phyloP scores from a whole-genome alignment of 2,797 vertebrate genomes.

The Myoxocephalus aenaeus region DNA sequence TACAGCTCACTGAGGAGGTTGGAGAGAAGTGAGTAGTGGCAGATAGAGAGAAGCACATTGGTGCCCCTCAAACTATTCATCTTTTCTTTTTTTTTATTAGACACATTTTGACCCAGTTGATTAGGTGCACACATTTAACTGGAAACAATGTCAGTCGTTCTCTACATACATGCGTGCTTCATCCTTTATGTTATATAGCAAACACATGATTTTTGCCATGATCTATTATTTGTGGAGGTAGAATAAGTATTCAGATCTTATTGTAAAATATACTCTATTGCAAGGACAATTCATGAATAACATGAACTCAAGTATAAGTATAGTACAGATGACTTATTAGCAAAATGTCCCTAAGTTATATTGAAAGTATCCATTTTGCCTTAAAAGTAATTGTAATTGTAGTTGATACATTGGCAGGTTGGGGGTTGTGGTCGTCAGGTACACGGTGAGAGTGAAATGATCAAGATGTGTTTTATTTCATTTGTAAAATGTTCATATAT shows the following conservation, averaged over 20 bases:
- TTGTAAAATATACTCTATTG: background rate
- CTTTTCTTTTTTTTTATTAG: background rate
- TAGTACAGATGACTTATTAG: background rate
- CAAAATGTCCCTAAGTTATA: background rate
- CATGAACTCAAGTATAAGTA: background rate
- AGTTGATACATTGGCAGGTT: background rate
- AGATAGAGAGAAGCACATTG: slow-evolving; percentile 18
- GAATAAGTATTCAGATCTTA: background rate
- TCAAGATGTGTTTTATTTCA: background rate
- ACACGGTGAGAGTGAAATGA: no score
- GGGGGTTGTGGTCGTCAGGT: no score
- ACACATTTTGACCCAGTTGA: slow-evolving; percentile 9
- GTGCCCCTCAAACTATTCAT: background rate
- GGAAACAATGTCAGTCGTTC: background rate
- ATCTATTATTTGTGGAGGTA: slow-evolving; percentile 1
- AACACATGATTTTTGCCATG: background rate
- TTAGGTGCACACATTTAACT: slow-evolving; percentile 12
- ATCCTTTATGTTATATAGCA: background rate
- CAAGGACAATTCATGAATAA: background rate
- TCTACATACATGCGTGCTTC: background rate
- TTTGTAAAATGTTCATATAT: background rate
- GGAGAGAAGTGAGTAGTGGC: slow-evolving; percentile 32
- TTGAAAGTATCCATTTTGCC: background rate
- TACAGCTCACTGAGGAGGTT: slow-evolving; percentile 54
- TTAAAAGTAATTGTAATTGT: background rate